These are phyloP conservation scores for Heliconius ismenius DNA, from an alignment of 2,888 invertebrate genomes.

Conservation along the genomic window DNA sequence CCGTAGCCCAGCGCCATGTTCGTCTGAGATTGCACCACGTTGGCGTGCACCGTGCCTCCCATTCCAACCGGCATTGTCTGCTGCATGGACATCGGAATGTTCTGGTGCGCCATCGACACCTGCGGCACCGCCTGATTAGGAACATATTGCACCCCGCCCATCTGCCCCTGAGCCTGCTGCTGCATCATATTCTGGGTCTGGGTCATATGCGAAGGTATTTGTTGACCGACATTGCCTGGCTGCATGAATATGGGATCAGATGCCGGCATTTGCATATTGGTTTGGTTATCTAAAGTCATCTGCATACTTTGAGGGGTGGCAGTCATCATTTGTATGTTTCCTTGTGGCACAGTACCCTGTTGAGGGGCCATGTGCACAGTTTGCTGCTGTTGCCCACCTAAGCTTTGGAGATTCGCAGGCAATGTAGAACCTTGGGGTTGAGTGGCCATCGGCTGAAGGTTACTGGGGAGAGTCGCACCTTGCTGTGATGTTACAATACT, in stretches of 20 bases:
- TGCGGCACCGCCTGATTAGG: constrained; percentile 69
- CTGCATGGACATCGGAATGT: constrained; percentile 80
- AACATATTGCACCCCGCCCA: constrained; percentile 73
- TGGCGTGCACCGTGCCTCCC: constrained; percentile 73
- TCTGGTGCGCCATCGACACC: constrained; percentile 75
- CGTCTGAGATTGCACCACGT: constrained; percentile 78
- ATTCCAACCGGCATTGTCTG: constrained; percentile 74
- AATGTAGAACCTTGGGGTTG: constrained; percentile 83
- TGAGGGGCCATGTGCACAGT: constrained; percentile 74
- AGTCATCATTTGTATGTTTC: constrained; percentile 82
- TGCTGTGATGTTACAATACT: constrained; percentile 78
- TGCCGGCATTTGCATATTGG: constrained; percentile 80
- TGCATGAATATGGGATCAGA: constrained; percentile 80
- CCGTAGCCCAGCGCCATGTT: constrained; percentile 75
- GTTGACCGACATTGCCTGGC: constrained; percentile 69
- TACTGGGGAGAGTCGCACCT: constrained; percentile 74
- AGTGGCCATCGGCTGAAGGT: constrained; percentile 73
- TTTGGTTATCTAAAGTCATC: constrained; percentile 81
- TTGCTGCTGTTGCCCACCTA: constrained; percentile 77
- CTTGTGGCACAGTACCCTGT: constrained; percentile 81
- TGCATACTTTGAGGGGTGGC: constrained; percentile 79
- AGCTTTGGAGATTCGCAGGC: constrained; percentile 81
- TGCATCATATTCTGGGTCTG: constrained; percentile 73
- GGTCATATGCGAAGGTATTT: constrained; percentile 74
- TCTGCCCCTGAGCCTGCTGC: constrained; percentile 74